These are phyloP conservation scores for Corbicula japonica DNA, from an alignment of 2,888 invertebrate genomes.

Conservation along the genomic window DNA sequence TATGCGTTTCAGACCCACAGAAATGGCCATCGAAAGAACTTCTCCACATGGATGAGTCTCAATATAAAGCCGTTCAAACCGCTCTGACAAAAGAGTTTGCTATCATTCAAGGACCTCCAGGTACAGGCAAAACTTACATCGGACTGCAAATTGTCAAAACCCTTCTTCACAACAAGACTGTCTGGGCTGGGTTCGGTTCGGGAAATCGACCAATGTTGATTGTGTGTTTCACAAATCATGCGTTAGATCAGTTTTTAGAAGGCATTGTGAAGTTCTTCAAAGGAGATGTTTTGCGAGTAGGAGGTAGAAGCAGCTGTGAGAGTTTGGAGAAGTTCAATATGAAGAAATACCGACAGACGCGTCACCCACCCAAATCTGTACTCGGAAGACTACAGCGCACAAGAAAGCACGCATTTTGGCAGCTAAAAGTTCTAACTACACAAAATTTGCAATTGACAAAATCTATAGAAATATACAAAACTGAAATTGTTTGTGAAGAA, in stretches of 20 bases:
- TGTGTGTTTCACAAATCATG: slow-evolving; percentile 85
- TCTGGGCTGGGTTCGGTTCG: slow-evolving; percentile 79
- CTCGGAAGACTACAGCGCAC: slow-evolving; percentile 4
- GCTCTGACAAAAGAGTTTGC: slow-evolving; percentile 82
- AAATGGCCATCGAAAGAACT: slow-evolving; percentile 77
- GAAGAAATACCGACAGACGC: slow-evolving; percentile 34
- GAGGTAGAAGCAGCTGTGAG: slow-evolving; percentile 76
- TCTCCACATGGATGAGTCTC: slow-evolving; percentile 80
- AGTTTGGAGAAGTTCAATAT: slow-evolving; percentile 67
- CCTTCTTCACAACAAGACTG: slow-evolving; percentile 87
- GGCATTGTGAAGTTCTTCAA: slow-evolving; percentile 75
- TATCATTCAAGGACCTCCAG: slow-evolving; percentile 90
- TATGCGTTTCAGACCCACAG: slow-evolving; percentile 8
- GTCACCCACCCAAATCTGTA: not conserved
- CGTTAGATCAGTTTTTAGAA: slow-evolving; percentile 85
- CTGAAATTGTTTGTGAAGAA: slow-evolving; percentile 24
- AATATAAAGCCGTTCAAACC: slow-evolving; percentile 76
- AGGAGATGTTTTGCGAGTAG: slow-evolving; percentile 80
- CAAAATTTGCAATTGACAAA: not conserved
- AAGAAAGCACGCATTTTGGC: not conserved
- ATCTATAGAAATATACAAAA: not conserved
- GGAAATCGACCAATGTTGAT: slow-evolving; percentile 77
- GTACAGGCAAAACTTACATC: slow-evolving; percentile 94
- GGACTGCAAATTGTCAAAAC: slow-evolving; percentile 91
- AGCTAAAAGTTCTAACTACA: not conserved